Evolutionary conservation across 2,888 invertebrate genomes (phyloP).

Genomic region (Halictus quadricinctus): DNA sequence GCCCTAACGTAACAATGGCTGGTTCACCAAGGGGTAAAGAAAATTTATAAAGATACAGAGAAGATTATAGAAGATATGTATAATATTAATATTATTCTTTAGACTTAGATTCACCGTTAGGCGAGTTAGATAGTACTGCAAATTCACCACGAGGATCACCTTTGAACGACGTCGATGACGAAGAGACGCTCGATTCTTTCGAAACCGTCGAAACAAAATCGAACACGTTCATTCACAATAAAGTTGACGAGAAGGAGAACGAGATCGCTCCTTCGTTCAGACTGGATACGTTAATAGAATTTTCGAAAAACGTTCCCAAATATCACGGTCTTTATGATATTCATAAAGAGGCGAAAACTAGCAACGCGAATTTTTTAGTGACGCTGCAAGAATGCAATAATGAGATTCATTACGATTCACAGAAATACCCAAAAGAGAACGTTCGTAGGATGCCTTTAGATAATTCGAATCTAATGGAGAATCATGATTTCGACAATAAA

Average conservation of each 20-base stretch:
- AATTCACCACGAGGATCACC: constrained; percentile 78
- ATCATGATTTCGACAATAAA: constrained; percentile 82
- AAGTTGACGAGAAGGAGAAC: constrained; percentile 72
- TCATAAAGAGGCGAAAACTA: constrained; percentile 85
- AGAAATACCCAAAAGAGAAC: constrained; percentile 84
- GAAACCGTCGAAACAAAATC: constrained; percentile 76
- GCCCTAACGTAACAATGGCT: constrained; percentile 79
- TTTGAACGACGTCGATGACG: constrained; percentile 73
- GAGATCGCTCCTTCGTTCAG: constrained; percentile 66
- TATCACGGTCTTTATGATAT: constrained; percentile 83
- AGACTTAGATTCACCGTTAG: constrained; percentile 75
- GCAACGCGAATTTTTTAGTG: constrained; percentile 84
- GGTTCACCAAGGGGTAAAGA: constrained; percentile 78
- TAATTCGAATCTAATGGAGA: constrained; percentile 81
- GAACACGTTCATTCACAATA: constrained; percentile 76
- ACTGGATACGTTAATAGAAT: constrained; percentile 68
- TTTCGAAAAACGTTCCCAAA: constrained; percentile 74
- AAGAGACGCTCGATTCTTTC: constrained; percentile 77
- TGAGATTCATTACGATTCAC: constrained; percentile 84
- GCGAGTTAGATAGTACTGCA: constrained; percentile 78
- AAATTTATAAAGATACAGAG: neutral
- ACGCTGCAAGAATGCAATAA: constrained; percentile 82
- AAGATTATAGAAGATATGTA: neutral
- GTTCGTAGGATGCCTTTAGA: constrained; percentile 81
- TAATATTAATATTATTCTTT: constrained; percentile 12